Percentiles rank a stretch among this genome's conserved stretches.
Evolutionary conservation across 2,113 vertebrate species (phyloP).

Genomic region (Sphyrna mokarran): DNA sequence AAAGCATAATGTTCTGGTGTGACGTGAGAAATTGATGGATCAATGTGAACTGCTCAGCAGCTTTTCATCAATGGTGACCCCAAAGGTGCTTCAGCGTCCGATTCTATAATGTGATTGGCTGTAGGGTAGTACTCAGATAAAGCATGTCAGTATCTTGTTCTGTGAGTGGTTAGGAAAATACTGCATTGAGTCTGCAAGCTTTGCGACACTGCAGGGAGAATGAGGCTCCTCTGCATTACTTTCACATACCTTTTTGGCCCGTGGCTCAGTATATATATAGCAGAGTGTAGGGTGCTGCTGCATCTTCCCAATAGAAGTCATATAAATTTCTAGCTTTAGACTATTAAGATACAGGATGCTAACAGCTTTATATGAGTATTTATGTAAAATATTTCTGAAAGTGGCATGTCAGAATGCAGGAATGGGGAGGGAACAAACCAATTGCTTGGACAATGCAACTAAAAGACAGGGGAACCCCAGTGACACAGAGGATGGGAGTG

Average conservation of each 20-base stretch:
- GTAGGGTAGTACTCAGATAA: background rate
- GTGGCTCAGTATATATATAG: background rate
- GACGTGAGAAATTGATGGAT: constrained; percentile 7
- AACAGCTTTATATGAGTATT: background rate
- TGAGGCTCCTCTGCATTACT: constrained; percentile 5
- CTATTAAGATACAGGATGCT: constrained; percentile 1
- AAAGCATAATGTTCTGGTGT: background rate
- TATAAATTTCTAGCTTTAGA: background rate
- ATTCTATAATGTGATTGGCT: background rate
- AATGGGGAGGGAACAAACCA: background rate
- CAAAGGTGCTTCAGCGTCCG: background rate
- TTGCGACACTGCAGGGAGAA: constrained; percentile 33
- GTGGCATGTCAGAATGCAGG: constrained; percentile 12
- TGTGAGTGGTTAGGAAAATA: constrained; percentile 26
- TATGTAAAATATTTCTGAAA: background rate
- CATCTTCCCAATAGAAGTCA: background rate
- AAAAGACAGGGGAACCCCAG: background rate
- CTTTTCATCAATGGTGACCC: background rate
- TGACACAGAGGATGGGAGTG: constrained; percentile 16
- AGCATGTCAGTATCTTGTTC: constrained; percentile 18
- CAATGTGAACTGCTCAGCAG: background rate
- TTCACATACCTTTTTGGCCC: constrained; percentile 22
- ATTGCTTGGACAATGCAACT: constrained; percentile 17
- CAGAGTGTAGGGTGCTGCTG: background rate
- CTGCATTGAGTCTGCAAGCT: constrained; percentile 34